Conservation (phyloP, 2,797 vertebrate genomes). For the Kryptopterus vitreolus region DNA sequence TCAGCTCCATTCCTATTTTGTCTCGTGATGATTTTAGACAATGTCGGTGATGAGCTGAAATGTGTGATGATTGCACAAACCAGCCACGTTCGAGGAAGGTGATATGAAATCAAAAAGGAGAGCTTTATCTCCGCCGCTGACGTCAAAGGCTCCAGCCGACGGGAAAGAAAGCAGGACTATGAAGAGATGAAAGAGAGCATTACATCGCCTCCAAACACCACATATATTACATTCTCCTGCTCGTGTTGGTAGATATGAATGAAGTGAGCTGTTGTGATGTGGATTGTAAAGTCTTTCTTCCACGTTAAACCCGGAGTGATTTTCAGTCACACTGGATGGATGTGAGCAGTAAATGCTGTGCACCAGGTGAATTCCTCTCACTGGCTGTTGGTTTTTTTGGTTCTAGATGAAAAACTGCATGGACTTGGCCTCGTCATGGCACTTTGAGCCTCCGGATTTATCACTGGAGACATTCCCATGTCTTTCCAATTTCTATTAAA, state of each 20-base stretch:
- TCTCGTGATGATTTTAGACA: not conserved
- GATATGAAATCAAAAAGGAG: not conserved
- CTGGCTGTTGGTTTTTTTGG: not conserved
- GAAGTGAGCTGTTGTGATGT: not conserved
- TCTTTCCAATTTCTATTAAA: not conserved
- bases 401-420: not conserved
- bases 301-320: not conserved
- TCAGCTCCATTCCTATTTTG: conserved; percentile 2
- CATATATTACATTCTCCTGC: not conserved
- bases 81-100: not conserved
- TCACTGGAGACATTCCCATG: not conserved
- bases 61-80: not conserved
- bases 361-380: not conserved
- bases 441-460: not conserved
- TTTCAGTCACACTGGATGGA: not conserved
- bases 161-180: not conserved
- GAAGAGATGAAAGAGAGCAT: not conserved
- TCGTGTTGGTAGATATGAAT: not conserved
- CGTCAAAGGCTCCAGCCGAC: not conserved
- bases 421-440: not conserved
- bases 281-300: too few species aligned
- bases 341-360: not conserved
- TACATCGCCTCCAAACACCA: too few species aligned
- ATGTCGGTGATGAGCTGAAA: not conserved
- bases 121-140: not conserved